Evolutionary conservation across 30 jellyfish, hydroid and myxozoan species (phyloP).

Genomic region (Pelagia noctiluca): DNA sequence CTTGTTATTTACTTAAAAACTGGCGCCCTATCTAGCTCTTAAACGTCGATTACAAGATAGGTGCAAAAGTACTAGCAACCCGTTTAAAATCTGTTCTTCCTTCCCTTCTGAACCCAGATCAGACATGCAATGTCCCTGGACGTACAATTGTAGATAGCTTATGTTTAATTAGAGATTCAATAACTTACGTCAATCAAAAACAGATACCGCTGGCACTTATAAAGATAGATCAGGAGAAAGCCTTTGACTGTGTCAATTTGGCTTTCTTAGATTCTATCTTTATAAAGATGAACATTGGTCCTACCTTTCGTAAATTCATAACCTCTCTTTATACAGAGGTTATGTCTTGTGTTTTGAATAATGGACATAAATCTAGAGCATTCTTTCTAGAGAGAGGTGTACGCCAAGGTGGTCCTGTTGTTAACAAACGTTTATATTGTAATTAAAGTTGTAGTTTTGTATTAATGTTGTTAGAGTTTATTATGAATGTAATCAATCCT

Average conservation of each 20-base stretch:
- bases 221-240: slow-evolving; percentile 65
- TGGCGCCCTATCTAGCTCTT: too few relatives aligned
- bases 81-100: slow-evolving; percentile 16
- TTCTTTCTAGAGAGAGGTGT: slow-evolving; percentile 13
- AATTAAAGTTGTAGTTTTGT: too few relatives aligned
- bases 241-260: slow-evolving; percentile 74
- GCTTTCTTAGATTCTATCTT: slow-evolving; percentile 27
- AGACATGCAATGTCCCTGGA: slow-evolving; percentile 69
- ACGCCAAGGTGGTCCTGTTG: slow-evolving; percentile 55
- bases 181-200: slow-evolving; percentile 11
- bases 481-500: slow-evolving; percentile 13
- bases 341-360: neutral
- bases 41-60: slow-evolving; percentile 29
- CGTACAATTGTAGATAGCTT: slow-evolving; percentile 41
- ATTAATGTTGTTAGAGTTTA: too few relatives aligned
- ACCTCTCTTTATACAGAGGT: neutral
- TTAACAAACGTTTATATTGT: too few relatives aligned
- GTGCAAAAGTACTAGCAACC: slow-evolving; percentile 34
- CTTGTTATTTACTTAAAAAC: too few relatives aligned
- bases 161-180: slow-evolving; percentile 22
- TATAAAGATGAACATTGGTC: slow-evolving; percentile 39
- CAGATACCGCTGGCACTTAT: slow-evolving; percentile 18
- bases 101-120: slow-evolving; percentile 25
- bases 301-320: neutral
- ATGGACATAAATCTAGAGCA: slow-evolving; percentile 18